Conservation (phyloP, 2,888 invertebrate species). For the Drosophila borealis region DNA sequence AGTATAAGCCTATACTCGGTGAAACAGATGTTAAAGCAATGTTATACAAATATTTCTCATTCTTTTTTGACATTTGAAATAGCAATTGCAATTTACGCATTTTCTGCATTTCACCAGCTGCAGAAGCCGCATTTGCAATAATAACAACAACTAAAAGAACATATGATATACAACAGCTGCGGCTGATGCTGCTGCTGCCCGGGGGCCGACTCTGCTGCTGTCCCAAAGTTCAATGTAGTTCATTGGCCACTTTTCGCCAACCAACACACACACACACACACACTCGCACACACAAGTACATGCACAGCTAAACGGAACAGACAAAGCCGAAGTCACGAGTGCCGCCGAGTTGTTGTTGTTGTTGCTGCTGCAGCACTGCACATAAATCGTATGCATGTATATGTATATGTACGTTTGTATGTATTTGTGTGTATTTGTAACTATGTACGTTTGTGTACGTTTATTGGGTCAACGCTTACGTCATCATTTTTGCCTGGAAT, state of each 20-base stretch:
- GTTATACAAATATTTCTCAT: neutral
- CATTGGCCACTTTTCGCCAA: slow-evolving; percentile 80
- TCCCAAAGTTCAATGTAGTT: slow-evolving; percentile 79
- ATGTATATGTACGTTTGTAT: slow-evolving; percentile 19
- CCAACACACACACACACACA: slow-evolving; percentile 42
- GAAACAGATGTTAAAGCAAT: neutral
- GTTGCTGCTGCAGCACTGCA: slow-evolving; percentile 52
- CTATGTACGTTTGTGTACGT: slow-evolving; percentile 33
- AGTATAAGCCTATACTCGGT: no score
- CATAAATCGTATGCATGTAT: slow-evolving; percentile 68
- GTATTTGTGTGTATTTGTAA: slow-evolving; percentile 7
- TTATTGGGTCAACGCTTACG: slow-evolving; percentile 80
- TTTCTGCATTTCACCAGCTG: slow-evolving; percentile 47
- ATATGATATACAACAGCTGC: slow-evolving; percentile 72
- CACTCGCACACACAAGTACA: slow-evolving; percentile 25
- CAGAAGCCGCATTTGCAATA: slow-evolving; percentile 28
- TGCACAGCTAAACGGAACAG: slow-evolving; percentile 59
- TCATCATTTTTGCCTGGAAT: slow-evolving; percentile 77
- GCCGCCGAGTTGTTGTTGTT: slow-evolving; percentile 57
- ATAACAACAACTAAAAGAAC: slow-evolving; percentile 41
- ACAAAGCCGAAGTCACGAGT: slow-evolving; percentile 81
- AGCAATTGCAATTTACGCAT: slow-evolving; percentile 34
- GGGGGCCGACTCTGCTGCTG: slow-evolving; percentile 55
- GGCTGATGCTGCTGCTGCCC: slow-evolving; percentile 43
- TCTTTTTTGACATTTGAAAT: slow-evolving; percentile 21